Evolutionary conservation across 2,888 invertebrate species (phyloP).

Genomic region (Drosophila phalerata): DNA sequence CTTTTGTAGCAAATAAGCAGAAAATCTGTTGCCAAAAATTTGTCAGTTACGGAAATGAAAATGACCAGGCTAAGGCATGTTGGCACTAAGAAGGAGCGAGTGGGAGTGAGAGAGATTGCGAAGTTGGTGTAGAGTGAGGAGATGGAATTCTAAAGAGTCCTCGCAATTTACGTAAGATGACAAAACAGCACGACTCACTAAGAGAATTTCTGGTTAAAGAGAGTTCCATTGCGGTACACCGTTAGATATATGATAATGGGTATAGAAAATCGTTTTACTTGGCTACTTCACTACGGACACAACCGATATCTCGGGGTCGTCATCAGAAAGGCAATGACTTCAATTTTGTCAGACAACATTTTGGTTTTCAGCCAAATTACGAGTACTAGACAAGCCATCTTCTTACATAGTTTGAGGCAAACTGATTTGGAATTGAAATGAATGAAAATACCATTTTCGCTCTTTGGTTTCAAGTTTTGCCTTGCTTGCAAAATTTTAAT

Average conservation of each 20-base stretch:
- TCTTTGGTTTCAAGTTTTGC: conserved; percentile 60
- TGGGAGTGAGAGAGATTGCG: too few species aligned
- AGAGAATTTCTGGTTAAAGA: conserved; percentile 32
- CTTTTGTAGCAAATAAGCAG: conserved; percentile 81
- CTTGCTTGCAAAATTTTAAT: conserved; percentile 71
- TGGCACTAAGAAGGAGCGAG: conserved; percentile 13
- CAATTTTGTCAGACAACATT: conserved; percentile 28
- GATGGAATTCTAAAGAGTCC: background rate
- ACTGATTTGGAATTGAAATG: conserved; percentile 72
- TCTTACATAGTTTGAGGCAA: conserved; percentile 9
- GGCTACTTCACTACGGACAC: conserved; percentile 39
- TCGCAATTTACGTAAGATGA: conserved; percentile 68
- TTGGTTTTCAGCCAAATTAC: conserved; percentile 80
- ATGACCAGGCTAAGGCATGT: conserved; percentile 64
- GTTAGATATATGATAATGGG: conserved; percentile 74
- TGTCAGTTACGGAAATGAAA: conserved; percentile 77
- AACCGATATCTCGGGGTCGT: conserved; percentile 71
- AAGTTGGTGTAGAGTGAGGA: too few species aligned
- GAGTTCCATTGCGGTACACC: conserved; percentile 41
- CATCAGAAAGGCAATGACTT: conserved; percentile 71
- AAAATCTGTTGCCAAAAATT: conserved; percentile 84
- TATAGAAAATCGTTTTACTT: conserved; percentile 67
- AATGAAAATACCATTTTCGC: conserved; percentile 57
- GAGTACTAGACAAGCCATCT: conserved; percentile 52
- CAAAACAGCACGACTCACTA: conserved; percentile 47